phyloP scores from a whole-genome alignment of 2,113 vertebrate species.

The Speoplatyrhinus poulsoni region DNA sequence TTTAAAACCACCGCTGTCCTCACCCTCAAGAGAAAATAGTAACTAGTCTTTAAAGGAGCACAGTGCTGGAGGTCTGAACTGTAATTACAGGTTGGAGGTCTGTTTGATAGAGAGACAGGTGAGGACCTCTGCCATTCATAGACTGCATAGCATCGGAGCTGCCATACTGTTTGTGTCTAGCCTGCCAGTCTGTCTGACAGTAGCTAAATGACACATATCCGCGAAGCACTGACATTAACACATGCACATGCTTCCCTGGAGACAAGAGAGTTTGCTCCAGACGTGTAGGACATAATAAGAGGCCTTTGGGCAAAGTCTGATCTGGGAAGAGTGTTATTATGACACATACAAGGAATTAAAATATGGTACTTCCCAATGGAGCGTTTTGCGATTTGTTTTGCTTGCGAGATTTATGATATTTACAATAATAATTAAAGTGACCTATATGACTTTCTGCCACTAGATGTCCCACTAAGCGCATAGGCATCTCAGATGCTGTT shows the following conservation, averaged over 20 bases:
- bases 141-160: constrained; percentile 46
- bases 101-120: too few species aligned
- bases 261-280: not conserved
- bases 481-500: too few species aligned
- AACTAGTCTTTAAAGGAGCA: constrained; percentile 35
- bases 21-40: constrained; percentile 46
- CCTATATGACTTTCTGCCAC: too few species aligned
- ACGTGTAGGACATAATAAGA: not conserved
- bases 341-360: too few species aligned
- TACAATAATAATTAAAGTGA: too few species aligned
- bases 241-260: not conserved
- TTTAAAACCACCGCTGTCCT: constrained; percentile 33
- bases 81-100: constrained; percentile 52
- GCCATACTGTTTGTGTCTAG: constrained; percentile 41
- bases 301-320: not conserved
- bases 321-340: too few species aligned
- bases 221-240: constrained; percentile 25
- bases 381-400: too few species aligned
- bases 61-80: constrained; percentile 51
- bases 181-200: constrained; percentile 40
- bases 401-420: too few species aligned
- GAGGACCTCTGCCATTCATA: constrained; percentile 31
- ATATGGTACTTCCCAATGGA: too few species aligned
- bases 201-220: constrained; percentile 46
- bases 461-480: too few species aligned